A percentile compares a stretch with the other conserved stretches of the same genome.
Conservation (phyloP, 2,888 invertebrate genomes). For the Pachliopta kotzebuea region DNA sequence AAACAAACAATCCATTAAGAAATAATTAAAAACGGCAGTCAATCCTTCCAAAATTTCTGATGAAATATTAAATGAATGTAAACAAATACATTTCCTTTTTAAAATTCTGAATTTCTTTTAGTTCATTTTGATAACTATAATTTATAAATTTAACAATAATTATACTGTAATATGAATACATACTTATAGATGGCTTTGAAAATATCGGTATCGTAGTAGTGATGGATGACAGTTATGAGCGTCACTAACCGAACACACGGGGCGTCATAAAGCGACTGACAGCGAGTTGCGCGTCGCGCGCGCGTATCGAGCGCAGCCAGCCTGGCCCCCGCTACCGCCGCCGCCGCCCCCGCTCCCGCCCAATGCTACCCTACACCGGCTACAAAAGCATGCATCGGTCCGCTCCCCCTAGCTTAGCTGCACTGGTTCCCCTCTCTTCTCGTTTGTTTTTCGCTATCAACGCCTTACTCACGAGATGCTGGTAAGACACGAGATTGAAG, state of each 20-base stretch:
- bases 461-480: slow-evolving; percentile 25
- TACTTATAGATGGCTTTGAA: slow-evolving; percentile 58
- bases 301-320: slow-evolving; percentile 74
- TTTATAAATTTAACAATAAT: neutral
- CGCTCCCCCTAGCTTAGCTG: slow-evolving; percentile 35
- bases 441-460: slow-evolving; percentile 31
- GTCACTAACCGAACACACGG: slow-evolving; percentile 47
- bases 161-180: slow-evolving; percentile 41
- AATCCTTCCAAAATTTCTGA: slow-evolving; percentile 35
- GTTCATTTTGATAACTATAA: neutral
- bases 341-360: slow-evolving; percentile 64
- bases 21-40: neutral
- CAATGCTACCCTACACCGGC: slow-evolving; percentile 52
- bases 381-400: slow-evolving; percentile 36
- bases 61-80: slow-evolving; percentile 63
- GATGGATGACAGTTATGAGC: slow-evolving; percentile 49
- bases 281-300: slow-evolving; percentile 62
- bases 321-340: no score
- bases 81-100: slow-evolving; percentile 48
- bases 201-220: slow-evolving; percentile 68
- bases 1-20: neutral
- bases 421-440: slow-evolving; percentile 34
- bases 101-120: neutral
- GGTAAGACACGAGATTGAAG: slow-evolving; percentile 28
- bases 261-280: slow-evolving; percentile 70